These are phyloP conservation scores for Drosophila nigritarsus DNA, from an alignment of 2,888 invertebrate genomes.

Conservation along the genomic window DNA sequence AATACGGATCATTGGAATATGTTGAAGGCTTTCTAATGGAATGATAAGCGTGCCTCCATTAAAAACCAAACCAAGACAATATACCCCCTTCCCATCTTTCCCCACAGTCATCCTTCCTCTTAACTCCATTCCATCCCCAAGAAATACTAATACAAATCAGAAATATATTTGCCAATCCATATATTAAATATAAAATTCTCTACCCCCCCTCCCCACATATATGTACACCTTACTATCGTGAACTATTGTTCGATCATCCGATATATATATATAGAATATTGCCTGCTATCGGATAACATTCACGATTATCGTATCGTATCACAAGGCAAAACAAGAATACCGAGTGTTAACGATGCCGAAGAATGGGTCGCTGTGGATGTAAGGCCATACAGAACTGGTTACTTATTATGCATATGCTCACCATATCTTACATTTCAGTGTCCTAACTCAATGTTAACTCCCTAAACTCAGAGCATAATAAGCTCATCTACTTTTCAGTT, in stretches of 20 bases:
- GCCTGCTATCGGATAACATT: constrained; percentile 91
- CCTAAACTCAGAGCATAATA: constrained; percentile 6
- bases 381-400: constrained; percentile 86
- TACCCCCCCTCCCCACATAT: constrained; percentile 80
- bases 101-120: neutral
- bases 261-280: constrained; percentile 87
- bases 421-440: constrained; percentile 32
- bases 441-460: constrained; percentile 35
- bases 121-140: constrained; percentile 44
- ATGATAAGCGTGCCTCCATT: constrained; percentile 17
- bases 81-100: neutral
- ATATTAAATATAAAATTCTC: constrained; percentile 74
- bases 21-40: constrained; percentile 49
- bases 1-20: constrained; percentile 70
- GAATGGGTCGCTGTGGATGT: constrained; percentile 93
- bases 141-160: constrained; percentile 4
- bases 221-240: constrained; percentile 39
- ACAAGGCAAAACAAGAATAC: constrained; percentile 97
- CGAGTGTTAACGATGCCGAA: constrained; percentile 95
- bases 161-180: constrained; percentile 22
- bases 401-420: constrained; percentile 66
- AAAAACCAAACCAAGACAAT: neutral
- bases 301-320: constrained; percentile 94
- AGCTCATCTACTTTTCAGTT: constrained; percentile 20
- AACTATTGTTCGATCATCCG: constrained; percentile 41